phyloP scores from a whole-genome alignment of 2,113 vertebrate genomes.

The Cyanoramphus novaezelandiae region DNA sequence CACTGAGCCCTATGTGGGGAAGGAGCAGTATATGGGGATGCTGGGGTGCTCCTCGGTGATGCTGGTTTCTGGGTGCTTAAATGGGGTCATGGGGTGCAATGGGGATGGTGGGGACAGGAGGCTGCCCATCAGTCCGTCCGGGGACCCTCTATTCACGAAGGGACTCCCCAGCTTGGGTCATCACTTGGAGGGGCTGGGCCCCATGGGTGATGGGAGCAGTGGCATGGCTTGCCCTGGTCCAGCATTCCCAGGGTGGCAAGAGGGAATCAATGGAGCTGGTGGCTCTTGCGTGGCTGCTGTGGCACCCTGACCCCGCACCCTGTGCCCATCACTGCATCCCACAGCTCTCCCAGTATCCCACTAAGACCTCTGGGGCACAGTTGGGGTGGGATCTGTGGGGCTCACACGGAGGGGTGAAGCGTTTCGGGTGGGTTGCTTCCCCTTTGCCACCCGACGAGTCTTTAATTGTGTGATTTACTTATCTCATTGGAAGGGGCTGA shows the following conservation, averaged over 20 bases:
- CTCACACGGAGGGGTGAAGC: background rate
- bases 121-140: background rate
- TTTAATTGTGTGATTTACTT: constrained; percentile 83
- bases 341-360: background rate
- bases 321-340: background rate
- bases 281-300: accelerated
- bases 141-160: no score
- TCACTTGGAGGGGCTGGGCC: background rate
- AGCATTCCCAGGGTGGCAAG: background rate
- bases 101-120: background rate
- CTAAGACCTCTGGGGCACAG: background rate
- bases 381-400: background rate
- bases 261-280: constrained; percentile 46
- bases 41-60: background rate
- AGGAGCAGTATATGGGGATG: accelerated
- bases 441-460: constrained; percentile 2
- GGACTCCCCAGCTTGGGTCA: accelerated
- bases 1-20: accelerated
- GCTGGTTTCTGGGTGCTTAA: background rate
- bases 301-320: background rate
- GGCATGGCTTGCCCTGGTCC: background rate
- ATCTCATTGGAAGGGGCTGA: constrained; percentile 76
- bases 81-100: background rate
- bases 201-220: no score
- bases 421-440: background rate